Conservation (phyloP, 2,113 vertebrate genomes). For the Hydrolagus affinis region DNA sequence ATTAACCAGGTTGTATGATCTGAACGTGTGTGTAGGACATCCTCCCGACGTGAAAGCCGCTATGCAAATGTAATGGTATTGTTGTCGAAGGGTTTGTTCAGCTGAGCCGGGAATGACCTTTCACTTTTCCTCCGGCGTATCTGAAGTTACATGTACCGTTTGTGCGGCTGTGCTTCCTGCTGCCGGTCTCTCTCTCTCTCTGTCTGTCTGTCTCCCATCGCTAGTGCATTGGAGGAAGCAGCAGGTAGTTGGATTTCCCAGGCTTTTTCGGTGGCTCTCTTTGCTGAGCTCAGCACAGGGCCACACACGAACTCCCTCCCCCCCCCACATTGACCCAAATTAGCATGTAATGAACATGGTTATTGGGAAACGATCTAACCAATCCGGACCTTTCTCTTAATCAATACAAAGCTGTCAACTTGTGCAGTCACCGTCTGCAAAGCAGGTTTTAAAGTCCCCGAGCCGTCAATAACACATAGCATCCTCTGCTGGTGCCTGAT, state of each 20-base stretch:
- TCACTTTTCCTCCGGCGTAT: neutral
- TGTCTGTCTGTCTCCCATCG: neutral
- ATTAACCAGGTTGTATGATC: no score
- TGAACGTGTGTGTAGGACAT: no score
- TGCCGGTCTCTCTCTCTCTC: neutral
- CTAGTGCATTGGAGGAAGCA: neutral
- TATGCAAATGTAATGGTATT: no score
- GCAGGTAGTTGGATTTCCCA: conserved; percentile 1
- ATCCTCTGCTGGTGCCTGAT: conserved; percentile 33
- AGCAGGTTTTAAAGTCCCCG: conserved; percentile 30
- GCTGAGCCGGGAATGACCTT: no score
- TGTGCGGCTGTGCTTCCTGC: neutral
- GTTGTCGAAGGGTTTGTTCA: neutral
- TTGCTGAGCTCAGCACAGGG: conserved; percentile 32
- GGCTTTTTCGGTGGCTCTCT: neutral
- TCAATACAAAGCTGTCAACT: conserved; percentile 35
- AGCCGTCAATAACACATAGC: conserved; percentile 33
- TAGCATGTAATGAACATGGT: conserved; percentile 32
- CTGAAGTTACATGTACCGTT: neutral
- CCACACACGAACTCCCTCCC: conserved; percentile 34
- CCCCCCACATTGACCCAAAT: conserved; percentile 31
- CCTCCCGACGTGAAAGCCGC: no score
- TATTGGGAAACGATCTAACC: conserved; percentile 32
- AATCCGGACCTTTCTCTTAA: conserved; percentile 29
- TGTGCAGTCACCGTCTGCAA: conserved; percentile 30